These are phyloP conservation scores for Lordiphosa stackelbergi DNA, from an alignment of 1,140 invertebrate genomes.

Conservation along the genomic window DNA sequence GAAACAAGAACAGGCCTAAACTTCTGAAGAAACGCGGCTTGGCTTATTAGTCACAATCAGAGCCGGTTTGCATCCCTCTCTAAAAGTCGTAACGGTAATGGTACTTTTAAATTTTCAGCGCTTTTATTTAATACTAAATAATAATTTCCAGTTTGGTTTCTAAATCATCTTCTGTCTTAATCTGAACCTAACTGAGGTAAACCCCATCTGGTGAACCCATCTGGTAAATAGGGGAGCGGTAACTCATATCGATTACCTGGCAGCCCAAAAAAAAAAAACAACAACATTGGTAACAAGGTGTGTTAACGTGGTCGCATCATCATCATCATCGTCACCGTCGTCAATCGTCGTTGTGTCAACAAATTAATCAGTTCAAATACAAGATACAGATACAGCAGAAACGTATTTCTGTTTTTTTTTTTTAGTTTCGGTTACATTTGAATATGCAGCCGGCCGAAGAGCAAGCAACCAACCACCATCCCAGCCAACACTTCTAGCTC, in stretches of 20 bases:
- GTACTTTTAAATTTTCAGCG: no score
- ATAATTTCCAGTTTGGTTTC: background rate
- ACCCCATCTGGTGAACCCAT: slow-evolving; percentile 1
- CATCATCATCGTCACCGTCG: slow-evolving; percentile 12
- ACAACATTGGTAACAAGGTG: slow-evolving; percentile 50
- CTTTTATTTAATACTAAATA: no score
- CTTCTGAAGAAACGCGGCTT: no score
- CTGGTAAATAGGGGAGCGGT: slow-evolving; percentile 35
- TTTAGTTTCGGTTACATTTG: slow-evolving; percentile 50
- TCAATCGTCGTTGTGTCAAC: slow-evolving; percentile 55
- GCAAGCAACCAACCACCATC: background rate
- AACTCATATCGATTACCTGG: slow-evolving; percentile 46
- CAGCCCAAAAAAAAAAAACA: slow-evolving; percentile 15
- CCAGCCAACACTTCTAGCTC: slow-evolving; percentile 2
- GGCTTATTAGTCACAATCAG: no score
- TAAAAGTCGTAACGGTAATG: no score
- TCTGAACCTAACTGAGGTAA: slow-evolving; percentile 12
- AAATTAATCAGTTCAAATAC: slow-evolving; percentile 71
- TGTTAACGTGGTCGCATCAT: slow-evolving; percentile 40
- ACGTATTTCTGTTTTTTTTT: background rate
- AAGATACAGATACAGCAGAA: slow-evolving; percentile 44
- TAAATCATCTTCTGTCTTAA: slow-evolving; percentile 6
- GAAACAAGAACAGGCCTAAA: no score
- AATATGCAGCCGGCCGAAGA: slow-evolving; percentile 41
- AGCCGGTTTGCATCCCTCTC: no score